A percentile compares a stretch with the other conserved stretches of the same genome.
Evolutionary conservation across 1,140 invertebrate species (phyloP).

Genomic region (honey bee (Apis mellifera)): DNA sequence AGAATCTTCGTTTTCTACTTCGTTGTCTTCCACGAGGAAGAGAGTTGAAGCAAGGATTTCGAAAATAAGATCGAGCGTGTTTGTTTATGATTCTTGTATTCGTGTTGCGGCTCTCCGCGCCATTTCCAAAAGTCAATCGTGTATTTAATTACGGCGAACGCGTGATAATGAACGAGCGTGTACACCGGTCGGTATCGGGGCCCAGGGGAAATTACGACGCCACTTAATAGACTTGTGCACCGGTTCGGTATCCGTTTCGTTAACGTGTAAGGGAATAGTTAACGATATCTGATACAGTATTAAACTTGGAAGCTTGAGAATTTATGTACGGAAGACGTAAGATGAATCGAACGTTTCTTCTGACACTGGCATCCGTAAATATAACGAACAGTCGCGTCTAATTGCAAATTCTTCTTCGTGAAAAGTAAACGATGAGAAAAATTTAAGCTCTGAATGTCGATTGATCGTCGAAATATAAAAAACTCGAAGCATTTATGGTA

Average conservation of each 20-base stretch:
- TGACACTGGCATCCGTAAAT: background rate
- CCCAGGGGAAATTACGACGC: background rate
- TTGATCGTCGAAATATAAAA: too few species aligned
- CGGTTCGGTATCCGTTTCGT: background rate
- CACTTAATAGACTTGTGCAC: background rate
- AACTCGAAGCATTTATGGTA: too few species aligned
- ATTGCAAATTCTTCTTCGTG: background rate
- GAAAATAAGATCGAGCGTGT: background rate
- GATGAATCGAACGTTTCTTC: background rate
- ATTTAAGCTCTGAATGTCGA: too few species aligned
- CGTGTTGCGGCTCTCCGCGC: background rate
- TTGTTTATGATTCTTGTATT: constrained; percentile 19
- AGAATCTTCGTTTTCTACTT: too few species aligned
- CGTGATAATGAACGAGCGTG: constrained; percentile 5
- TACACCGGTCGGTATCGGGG: constrained; percentile 1
- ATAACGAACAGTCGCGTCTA: background rate
- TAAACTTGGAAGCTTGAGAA: background rate
- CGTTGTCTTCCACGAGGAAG: too few species aligned
- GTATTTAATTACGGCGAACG: constrained; percentile 35
- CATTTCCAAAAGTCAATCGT: constrained; percentile 28
- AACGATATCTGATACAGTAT: background rate
- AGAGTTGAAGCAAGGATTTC: too few species aligned
- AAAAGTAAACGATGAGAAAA: background rate
- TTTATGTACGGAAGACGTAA: too few species aligned
- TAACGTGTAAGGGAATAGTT: constrained; percentile 4